Evolutionary conservation across 1,140 invertebrate genomes (phyloP).

Genomic region (Neuroterus valhalla): DNA sequence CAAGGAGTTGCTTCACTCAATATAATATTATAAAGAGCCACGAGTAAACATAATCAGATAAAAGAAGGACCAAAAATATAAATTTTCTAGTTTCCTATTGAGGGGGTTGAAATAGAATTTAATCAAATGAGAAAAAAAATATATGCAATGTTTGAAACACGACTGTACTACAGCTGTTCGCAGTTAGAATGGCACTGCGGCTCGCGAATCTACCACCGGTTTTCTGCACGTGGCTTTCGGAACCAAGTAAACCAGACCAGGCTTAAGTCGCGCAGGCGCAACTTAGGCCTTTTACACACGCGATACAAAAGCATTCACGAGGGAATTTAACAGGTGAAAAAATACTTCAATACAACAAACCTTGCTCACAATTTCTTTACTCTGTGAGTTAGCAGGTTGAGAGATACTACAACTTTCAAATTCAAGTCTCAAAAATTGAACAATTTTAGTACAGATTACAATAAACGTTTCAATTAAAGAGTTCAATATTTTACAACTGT

Average conservation of each 20-base stretch:
- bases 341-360: not conserved
- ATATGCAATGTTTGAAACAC: not conserved
- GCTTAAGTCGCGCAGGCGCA: slow-evolving; percentile 41
- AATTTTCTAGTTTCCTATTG: not conserved
- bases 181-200: slow-evolving; percentile 35
- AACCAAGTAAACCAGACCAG: slow-evolving; percentile 40
- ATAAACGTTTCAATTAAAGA: no score
- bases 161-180: slow-evolving; percentile 4
- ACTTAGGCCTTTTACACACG: not conserved
- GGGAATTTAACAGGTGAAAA: slow-evolving; percentile 10
- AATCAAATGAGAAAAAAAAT: not conserved
- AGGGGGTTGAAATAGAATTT: not conserved
- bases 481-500: no score
- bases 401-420: no score
- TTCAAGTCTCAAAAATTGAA: no score
- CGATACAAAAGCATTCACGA: slow-evolving; percentile 16
- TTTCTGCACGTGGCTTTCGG: slow-evolving; percentile 50
- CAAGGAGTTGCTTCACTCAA: not conserved
- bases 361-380: not conserved
- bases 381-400: not conserved
- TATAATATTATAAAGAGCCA: not conserved
- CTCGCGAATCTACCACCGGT: slow-evolving; percentile 38
- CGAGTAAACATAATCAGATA: not conserved
- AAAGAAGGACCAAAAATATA: not conserved
- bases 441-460: no score